These are phyloP conservation scores for Acridotheres tristis DNA, from an alignment of 2,797 vertebrate species.

Conservation along the genomic window DNA sequence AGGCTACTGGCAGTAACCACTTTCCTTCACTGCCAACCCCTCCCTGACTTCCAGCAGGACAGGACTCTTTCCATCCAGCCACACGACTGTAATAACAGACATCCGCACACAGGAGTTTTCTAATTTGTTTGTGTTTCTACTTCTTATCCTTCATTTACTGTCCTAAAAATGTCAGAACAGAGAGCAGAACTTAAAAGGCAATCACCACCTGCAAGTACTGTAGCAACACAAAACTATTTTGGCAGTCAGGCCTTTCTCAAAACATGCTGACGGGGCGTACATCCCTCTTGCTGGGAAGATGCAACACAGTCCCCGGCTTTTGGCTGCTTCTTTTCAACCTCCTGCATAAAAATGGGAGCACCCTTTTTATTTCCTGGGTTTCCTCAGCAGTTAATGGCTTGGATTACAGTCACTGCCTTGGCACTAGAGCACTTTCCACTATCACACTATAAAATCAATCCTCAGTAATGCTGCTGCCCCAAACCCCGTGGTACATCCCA, in stretches of 20 bases:
- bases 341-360: not conserved
- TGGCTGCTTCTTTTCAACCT: not conserved
- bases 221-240: not conserved
- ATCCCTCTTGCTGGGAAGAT: not conserved
- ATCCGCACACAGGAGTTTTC: not conserved
- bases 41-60: not conserved
- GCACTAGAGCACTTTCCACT: not conserved
- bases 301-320: not conserved
- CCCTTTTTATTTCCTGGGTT: not conserved
- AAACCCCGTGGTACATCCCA: not conserved
- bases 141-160: constrained; percentile 18
- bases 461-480: accelerated
- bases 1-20: not conserved
- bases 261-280: accelerated
- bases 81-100: not conserved
- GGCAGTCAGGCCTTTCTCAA: not conserved
- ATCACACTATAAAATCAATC: not conserved
- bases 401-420: not conserved
- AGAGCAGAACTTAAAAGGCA: constrained; percentile 45
- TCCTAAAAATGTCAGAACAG: constrained; percentile 41
- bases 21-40: not conserved
- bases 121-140: not conserved
- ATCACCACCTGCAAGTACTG: constrained; percentile 20
- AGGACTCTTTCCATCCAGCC: not conserved
- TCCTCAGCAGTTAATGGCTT: not conserved